phyloP scores from a whole-genome alignment of 2,797 vertebrate genomes.

The Gallinago nigripennis region DNA sequence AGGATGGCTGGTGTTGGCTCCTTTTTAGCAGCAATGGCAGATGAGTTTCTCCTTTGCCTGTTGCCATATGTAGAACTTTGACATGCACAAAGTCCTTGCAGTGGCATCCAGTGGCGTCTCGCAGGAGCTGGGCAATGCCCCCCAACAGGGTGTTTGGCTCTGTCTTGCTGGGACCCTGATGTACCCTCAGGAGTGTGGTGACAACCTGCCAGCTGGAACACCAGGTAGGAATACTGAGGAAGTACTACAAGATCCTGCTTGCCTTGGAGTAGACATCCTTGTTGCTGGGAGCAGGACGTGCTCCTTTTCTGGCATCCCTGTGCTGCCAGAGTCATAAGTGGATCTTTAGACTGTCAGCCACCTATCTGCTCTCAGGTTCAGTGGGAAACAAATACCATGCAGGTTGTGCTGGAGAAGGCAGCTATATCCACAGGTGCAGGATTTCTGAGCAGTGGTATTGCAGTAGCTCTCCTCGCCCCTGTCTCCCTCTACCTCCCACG shows the following conservation, averaged over 20 bases:
- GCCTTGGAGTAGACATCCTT: neutral
- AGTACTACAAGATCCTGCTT: neutral
- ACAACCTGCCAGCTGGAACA: neutral
- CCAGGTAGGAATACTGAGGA: neutral
- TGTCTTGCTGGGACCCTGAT: neutral
- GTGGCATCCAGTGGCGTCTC: too few relatives aligned
- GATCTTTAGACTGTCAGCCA: neutral
- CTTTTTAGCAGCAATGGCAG: neutral
- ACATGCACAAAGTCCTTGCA: fast-evolving
- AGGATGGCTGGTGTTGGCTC: neutral
- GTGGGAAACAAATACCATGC: neutral
- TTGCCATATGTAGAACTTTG: neutral
- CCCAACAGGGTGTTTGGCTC: too few relatives aligned
- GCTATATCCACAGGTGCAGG: neutral
- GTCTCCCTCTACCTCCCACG: fast-evolving
- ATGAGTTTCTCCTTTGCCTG: neutral
- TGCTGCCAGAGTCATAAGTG: neutral
- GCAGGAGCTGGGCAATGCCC: too few relatives aligned
- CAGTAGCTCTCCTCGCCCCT: fast-evolving
- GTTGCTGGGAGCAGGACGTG: neutral
- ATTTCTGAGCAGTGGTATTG: neutral
- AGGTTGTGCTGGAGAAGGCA: neutral
- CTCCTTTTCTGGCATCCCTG: neutral
- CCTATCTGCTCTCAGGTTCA: too few relatives aligned
- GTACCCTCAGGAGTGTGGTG: neutral